Evolutionary conservation across 2,797 vertebrate genomes (phyloP), one percentile per base, ranked within the genome.

Genomic region (Manis crassicaudata): DNA sequence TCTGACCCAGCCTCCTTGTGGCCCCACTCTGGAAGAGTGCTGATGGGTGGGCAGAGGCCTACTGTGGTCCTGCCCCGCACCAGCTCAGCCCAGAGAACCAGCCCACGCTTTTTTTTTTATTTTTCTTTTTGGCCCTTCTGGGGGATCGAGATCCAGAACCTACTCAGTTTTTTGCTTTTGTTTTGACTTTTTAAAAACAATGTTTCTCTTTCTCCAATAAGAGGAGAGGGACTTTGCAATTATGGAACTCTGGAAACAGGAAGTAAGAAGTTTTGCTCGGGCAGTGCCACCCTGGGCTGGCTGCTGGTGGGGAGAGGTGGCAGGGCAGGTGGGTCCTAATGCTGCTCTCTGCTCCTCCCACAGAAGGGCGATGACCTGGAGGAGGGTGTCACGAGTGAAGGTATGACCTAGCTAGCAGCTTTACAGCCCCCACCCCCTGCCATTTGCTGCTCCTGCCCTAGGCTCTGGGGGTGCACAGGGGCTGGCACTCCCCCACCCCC

Each of bases 321-420:
- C 1, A 1, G 43, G 54, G 21, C 8, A 7, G 18, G 32, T 4
- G 7, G 65, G 68, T 40, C 85, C 83, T 97, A 90, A 97, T 2
- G 5, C 17, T 3, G 2, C 62, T 32, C 18, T 97, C 96, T 97
- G 35, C 96, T 98, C 92, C 97, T 6, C 90, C 98, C 97, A 97
- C 98, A 99, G 99, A 99, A 99, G 98, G 99, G 99, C 86, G 99
- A 99, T 1, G 99, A 99, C 56, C 98, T 98, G 16, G 99, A 99
- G 96, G 99, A 99, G 98, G 99, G 99, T 0, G 99, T 99, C 98
- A 99, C 99, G 0, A 99, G 99, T 88, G 99, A 99, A 99, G 99
- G 99, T 99, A 98, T 77, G 98, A 79, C 50, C 75, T 25, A 43
- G 67, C 81, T n/a, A 5, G 13, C 1, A 20, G 23, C 82, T 35